phyloP scores from a whole-genome alignment of 2,113 vertebrate genomes.

The Sitta europaea region DNA sequence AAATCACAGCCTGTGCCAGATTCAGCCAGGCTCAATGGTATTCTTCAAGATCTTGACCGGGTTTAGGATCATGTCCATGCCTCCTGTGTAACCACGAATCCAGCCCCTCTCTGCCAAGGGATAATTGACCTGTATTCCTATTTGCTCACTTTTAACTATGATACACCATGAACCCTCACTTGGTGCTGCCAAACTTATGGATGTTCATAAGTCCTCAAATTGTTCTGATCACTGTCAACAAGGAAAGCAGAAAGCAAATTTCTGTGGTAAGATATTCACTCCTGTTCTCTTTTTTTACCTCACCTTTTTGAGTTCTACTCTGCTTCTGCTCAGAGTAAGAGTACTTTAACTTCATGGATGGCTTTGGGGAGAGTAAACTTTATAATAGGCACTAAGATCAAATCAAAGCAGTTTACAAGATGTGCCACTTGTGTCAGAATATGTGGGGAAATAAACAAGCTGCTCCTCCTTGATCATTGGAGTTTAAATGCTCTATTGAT shows the following conservation, averaged over 20 bases:
- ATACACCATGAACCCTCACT: neutral
- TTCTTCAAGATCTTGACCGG: neutral
- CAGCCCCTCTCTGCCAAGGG: neutral
- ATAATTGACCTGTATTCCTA: neutral
- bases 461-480: slow-evolving; percentile 52
- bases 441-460: slow-evolving; percentile 50
- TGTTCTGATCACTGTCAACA: neutral
- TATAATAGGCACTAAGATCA: slow-evolving; percentile 41
- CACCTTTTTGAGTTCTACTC: neutral
- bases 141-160: neutral
- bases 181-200: neutral
- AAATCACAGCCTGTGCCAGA: neutral
- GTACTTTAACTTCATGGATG: slow-evolving; percentile 20
- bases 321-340: neutral
- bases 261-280: neutral
- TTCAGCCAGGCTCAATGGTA: neutral
- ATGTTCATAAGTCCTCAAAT: neutral
- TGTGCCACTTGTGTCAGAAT: slow-evolving; percentile 38
- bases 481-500: slow-evolving; percentile 65
- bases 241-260: neutral
- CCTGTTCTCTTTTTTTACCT: neutral
- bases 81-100: neutral
- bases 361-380: neutral
- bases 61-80: neutral
- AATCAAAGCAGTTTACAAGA: slow-evolving; percentile 33